Evolutionary conservation across 1,140 invertebrate species (phyloP), one percentile per base, ranked within the genome.

Genomic region (Pogonognathellus flavescens): DNA sequence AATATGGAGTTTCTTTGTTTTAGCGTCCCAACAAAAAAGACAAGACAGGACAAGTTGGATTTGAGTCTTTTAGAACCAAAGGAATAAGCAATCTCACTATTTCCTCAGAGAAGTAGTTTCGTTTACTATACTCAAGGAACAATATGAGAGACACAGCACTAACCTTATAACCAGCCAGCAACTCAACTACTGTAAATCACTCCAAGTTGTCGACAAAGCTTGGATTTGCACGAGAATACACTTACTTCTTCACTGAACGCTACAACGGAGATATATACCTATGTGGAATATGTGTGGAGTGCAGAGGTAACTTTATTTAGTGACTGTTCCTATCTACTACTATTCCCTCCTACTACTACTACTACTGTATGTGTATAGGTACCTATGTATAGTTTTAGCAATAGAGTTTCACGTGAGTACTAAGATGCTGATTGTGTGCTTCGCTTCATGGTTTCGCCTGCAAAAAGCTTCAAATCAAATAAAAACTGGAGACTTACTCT

Each of bases 201-300:
- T 76, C 70, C 14, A 76, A 76, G 70, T 76, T 76, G 70, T 76
- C 70, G 70, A 76, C 70, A 31, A 16, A 41, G 70, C 41, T 76
- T 76, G 70, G 70, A 76, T 76, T 76, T 76, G 70, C 70, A 76
- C 14, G 31, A 31, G 70, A 76, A 76, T 76, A 76, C 41, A 76
- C 25, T 76, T 76, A 76, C 31, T 76, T 76, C 31, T 41, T 41
- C 31, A 41, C 1, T 3, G 31, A 41, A 41, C 31, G 2, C 31
- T 41, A 41, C 31, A 41, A 41, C 31, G n/a, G n/a, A n/a, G n/a
- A 41, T 6, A 41, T 76, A 76, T 50, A 49, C 41, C 66, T 70
- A 14, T 16, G 31, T 76, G 14, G 49, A 49, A 0, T 50, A 7
- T 49, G 1, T 66, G 9, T 60, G 59, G 16, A 25, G 59, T 1